Percentiles rank a stretch among this genome's conserved stretches.
Evolutionary conservation across 2,113 vertebrate species (phyloP).

Genomic region (Gnathonemus longibarbis): DNA sequence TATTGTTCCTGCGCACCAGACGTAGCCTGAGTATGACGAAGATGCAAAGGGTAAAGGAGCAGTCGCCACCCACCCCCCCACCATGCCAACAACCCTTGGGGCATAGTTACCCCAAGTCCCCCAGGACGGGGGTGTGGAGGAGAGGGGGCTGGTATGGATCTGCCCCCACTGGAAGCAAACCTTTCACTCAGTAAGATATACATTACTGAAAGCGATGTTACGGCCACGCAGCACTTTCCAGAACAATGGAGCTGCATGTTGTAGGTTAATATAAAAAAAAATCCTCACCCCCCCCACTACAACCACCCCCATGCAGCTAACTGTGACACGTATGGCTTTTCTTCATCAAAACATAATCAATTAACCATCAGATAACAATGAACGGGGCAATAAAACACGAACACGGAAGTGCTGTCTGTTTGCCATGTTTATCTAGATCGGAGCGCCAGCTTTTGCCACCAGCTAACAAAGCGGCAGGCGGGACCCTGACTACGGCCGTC

Average conservation of each 20-base stretch:
- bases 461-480: neutral
- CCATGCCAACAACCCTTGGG: neutral
- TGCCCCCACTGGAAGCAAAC: neutral
- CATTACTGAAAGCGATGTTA: neutral
- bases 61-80: neutral
- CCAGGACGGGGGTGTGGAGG: neutral
- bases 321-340: no score
- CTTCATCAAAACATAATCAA: neutral
- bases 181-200: neutral
- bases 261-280: neutral
- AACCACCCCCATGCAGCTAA: neutral
- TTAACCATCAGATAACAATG: conserved; percentile 10
- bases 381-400: neutral
- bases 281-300: neutral
- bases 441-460: no score
- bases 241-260: neutral
- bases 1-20: neutral
- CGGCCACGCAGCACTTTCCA: neutral
- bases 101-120: neutral
- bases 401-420: neutral
- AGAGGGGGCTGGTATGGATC: neutral
- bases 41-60: neutral
- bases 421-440: neutral
- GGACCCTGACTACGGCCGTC: neutral
- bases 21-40: neutral